Evolutionary conservation across 1,140 invertebrate species (phyloP).

Genomic region (Polypedilum pembai): DNA sequence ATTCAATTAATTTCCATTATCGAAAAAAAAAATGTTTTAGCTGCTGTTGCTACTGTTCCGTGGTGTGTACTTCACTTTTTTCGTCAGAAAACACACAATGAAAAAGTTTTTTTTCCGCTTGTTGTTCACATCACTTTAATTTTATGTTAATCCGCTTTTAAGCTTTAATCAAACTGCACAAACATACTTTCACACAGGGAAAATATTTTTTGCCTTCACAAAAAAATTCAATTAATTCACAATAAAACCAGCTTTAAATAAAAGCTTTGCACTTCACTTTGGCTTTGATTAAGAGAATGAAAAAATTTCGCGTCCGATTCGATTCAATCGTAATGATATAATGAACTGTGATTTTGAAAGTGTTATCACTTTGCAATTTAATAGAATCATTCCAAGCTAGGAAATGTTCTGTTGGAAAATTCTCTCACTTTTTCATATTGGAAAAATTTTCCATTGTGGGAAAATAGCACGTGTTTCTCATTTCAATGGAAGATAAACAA

Average conservation of each 20-base stretch:
- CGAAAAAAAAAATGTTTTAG: conserved; percentile 1
- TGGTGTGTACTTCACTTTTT: neutral
- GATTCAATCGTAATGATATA: neutral
- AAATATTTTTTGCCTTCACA: too few relatives aligned
- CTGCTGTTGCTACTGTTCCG: neutral
- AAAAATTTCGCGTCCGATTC: neutral
- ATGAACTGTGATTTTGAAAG: conserved; percentile 13
- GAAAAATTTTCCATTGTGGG: neutral
- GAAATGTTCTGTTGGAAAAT: neutral
- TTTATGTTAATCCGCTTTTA: neutral
- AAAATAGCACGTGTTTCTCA: conserved; percentile 5
- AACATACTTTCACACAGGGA: neutral
- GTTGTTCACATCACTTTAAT: conserved; percentile 9
- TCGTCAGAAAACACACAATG: neutral
- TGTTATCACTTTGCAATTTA: conserved; percentile 13
- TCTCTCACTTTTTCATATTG: neutral
- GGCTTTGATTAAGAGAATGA: too few relatives aligned
- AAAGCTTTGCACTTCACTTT: too few relatives aligned
- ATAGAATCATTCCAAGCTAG: neutral
- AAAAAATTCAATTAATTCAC: too few relatives aligned
- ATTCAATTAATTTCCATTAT: conserved; percentile 28
- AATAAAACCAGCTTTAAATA: too few relatives aligned
- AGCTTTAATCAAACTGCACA: neutral
- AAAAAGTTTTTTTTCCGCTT: conserved; percentile 1
- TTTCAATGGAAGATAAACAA: conserved; percentile 18